Conservation (phyloP, 2,888 invertebrate species). For the Eustalomyia histrio region DNA sequence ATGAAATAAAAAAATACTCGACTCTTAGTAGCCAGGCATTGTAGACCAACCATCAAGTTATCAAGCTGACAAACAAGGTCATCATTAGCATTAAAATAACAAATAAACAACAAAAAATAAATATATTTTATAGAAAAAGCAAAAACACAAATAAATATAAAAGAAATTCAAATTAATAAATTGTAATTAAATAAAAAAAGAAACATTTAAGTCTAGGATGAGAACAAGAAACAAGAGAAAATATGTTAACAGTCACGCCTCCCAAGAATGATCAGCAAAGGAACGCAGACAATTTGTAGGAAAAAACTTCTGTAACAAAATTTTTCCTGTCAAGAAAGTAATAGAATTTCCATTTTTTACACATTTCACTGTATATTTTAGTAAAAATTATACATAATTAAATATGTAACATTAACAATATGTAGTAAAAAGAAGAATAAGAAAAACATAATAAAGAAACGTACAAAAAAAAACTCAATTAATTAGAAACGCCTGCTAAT, state of each 20-base stretch:
- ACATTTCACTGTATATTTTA: neutral
- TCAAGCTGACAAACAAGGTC: conserved; percentile 60
- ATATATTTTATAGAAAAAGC: conserved; percentile 9
- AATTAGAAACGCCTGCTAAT: conserved; percentile 62
- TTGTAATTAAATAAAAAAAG: conserved; percentile 55
- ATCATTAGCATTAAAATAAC: conserved; percentile 56
- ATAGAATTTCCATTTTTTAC: too few species aligned
- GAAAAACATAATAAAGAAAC: conserved; percentile 21
- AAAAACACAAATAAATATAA: conserved; percentile 25
- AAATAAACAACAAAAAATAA: conserved; percentile 27
- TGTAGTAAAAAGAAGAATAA: conserved; percentile 24
- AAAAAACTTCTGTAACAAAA: too few species aligned
- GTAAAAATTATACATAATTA: conserved; percentile 35
- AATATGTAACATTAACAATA: conserved; percentile 42
- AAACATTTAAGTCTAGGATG: conserved; percentile 41
- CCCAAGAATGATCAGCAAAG: too few species aligned
- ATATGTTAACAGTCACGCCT: neutral
- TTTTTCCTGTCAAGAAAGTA: too few species aligned
- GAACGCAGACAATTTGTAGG: too few species aligned
- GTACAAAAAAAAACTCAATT: conserved; percentile 55
- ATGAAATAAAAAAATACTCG: conserved; percentile 21
- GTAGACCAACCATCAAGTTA: conserved; percentile 41
- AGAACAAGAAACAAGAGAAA: conserved; percentile 12
- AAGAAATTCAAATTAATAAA: conserved; percentile 46
- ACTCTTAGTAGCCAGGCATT: conserved; percentile 24